Evolutionary conservation across 1,140 invertebrate genomes (phyloP).

Genomic region (Bombus pascuorum): DNA sequence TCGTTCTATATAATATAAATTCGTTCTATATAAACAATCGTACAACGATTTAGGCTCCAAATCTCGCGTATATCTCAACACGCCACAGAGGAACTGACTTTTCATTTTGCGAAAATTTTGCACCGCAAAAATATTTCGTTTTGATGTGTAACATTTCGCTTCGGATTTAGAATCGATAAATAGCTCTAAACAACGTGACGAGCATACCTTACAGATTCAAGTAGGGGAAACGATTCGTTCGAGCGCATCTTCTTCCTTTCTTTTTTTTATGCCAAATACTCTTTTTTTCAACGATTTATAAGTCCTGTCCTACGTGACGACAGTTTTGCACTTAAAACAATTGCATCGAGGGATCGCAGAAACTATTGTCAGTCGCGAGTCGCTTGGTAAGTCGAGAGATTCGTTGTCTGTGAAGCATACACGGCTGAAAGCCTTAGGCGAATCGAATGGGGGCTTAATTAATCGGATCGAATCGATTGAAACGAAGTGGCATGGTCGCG

Average conservation of each 20-base stretch:
- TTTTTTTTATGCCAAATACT: not conserved
- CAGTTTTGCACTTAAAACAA: constrained; percentile 12
- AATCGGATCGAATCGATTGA: constrained; percentile 45
- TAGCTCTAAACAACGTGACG: not conserved
- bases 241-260: not conserved
- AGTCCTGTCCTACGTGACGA: constrained; percentile 37
- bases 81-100: constrained; percentile 35
- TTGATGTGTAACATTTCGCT: not conserved
- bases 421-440: constrained; percentile 20
- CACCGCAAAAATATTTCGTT: constrained; percentile 24
- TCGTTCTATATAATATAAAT: constrained; percentile 18
- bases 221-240: constrained; percentile 14
- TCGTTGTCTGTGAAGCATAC: constrained; percentile 57
- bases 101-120: constrained; percentile 29
- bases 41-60: constrained; percentile 36
- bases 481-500: constrained; percentile 53
- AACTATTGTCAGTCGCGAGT: constrained; percentile 38
- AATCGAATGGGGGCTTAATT: constrained; percentile 32
- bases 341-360: constrained; percentile 14
- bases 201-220: constrained; percentile 10
- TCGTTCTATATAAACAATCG: constrained; percentile 34
- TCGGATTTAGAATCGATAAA: not conserved
- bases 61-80: constrained; percentile 5
- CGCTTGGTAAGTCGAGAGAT: constrained; percentile 47
- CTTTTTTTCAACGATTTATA: not conserved